phyloP scores from a whole-genome alignment of 2,797 vertebrate genomes.

The Lagocephalus sceleratus region DNA sequence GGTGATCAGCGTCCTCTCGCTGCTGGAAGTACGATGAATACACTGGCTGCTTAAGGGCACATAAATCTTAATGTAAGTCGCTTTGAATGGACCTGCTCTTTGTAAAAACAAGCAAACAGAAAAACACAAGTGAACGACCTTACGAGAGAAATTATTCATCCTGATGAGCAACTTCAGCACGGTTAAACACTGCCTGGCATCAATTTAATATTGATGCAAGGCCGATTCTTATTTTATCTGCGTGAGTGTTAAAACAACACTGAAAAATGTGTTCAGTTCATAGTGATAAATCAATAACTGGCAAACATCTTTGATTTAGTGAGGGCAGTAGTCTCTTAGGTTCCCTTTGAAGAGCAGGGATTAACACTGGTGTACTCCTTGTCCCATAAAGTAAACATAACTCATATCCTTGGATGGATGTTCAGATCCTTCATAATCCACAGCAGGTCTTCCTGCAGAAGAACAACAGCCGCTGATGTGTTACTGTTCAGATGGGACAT shows the following conservation, averaged over 20 bases:
- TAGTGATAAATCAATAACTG: too few relatives aligned
- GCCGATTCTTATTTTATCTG: too few relatives aligned
- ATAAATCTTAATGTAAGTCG: neutral
- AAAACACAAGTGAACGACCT: neutral
- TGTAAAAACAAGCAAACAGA: neutral
- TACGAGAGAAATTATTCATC: too few relatives aligned
- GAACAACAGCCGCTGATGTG: neutral
- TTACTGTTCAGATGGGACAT: neutral
- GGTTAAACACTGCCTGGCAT: neutral
- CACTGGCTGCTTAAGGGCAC: neutral
- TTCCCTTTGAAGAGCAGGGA: too few relatives aligned
- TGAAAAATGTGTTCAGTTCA: too few relatives aligned
- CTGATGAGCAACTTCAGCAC: neutral
- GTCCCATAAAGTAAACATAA: neutral
- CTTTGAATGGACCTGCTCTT: constrained; percentile 1
- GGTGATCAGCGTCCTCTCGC: constrained; percentile 10
- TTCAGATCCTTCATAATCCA: neutral
- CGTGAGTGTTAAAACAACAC: too few relatives aligned
- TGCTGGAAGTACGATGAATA: constrained; percentile 3
- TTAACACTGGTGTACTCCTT: too few relatives aligned
- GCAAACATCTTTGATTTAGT: too few relatives aligned
- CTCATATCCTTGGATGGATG: neutral
- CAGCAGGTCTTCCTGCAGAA: neutral
- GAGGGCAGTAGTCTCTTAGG: too few relatives aligned
- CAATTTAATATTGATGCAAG: too few relatives aligned